Conservation (phyloP, 2,113 vertebrate species). For the Nannospalax galili region DNA sequence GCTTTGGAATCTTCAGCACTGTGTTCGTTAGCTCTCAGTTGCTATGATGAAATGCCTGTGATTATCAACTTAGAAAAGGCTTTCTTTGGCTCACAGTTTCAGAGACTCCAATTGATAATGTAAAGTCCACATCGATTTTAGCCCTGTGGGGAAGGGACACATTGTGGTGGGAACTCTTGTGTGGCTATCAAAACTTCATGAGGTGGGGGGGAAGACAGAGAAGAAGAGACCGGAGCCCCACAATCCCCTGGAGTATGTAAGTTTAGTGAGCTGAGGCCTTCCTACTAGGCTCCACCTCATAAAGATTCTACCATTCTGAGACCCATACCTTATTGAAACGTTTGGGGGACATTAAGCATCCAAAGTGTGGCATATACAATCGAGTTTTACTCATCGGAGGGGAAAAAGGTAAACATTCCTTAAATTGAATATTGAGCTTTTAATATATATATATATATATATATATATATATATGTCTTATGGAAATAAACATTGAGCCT, state of each 20-base stretch:
- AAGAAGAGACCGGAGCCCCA: rapidly evolving
- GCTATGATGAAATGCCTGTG: not conserved
- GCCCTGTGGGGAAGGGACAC: not conserved
- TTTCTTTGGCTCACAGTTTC: not conserved
- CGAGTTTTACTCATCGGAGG: conserved; percentile 24
- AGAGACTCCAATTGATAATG: too few species aligned
- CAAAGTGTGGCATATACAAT: not conserved
- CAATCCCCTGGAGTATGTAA: not conserved
- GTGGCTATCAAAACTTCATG: not conserved
- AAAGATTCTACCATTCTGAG: too few species aligned
- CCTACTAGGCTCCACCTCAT: not conserved
- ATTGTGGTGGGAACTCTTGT: not conserved
- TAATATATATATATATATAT: not conserved
- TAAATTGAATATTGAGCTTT: conserved; percentile 56
- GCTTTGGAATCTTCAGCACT: not conserved
- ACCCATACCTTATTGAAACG: not conserved
- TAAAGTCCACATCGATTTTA: not conserved
- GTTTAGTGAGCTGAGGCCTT: not conserved
- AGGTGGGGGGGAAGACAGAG: not conserved
- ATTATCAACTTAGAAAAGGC: not conserved
- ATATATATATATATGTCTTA: conserved; percentile 46
- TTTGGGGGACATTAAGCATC: not conserved
- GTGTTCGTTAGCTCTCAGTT: not conserved
- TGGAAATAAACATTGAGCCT: conserved; percentile 71
- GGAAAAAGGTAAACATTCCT: conserved; percentile 39